These are phyloP conservation scores for Eristalis intricaria DNA, from an alignment of 2,888 invertebrate species.

Conservation along the genomic window DNA sequence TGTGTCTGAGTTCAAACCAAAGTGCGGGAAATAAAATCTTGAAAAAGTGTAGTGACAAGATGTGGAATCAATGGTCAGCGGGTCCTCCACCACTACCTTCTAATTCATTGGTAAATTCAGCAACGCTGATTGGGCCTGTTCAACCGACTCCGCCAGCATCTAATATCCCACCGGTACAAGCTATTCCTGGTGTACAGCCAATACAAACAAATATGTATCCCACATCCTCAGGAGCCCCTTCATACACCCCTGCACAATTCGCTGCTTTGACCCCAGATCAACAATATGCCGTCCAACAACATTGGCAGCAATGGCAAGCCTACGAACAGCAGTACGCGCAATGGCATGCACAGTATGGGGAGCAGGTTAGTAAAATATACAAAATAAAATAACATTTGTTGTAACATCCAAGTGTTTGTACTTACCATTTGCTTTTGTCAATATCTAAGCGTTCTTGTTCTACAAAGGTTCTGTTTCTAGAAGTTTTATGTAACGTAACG, in stretches of 20 bases:
- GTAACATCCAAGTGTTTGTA: no score
- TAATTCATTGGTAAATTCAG: constrained; percentile 21
- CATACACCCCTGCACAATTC: constrained; percentile 78
- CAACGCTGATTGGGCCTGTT: constrained; percentile 73
- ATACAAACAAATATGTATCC: constrained; percentile 16
- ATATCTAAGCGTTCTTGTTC: no score
- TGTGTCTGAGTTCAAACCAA: background rate
- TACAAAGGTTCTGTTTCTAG: no score
- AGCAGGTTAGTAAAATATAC: constrained; percentile 76
- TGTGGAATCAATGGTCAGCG: constrained; percentile 78
- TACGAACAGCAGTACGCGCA: constrained; percentile 81
- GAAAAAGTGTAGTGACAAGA: constrained; percentile 34
- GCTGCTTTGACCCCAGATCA: constrained; percentile 80
- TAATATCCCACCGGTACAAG: background rate
- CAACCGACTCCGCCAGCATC: constrained; percentile 27
- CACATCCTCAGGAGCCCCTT: constrained; percentile 36
- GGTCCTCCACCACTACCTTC: constrained; percentile 65
- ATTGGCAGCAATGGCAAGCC: constrained; percentile 81
- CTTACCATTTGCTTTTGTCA: no score
- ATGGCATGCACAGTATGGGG: constrained; percentile 81
- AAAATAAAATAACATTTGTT: no score
- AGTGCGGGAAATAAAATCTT: background rate
- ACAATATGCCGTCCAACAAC: constrained; percentile 80
- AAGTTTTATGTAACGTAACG: no score
- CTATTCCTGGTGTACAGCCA: background rate